A percentile compares a stretch with the other conserved stretches of the same genome.
These are phyloP conservation scores for Morinoia aosen DNA, from an alignment of 2,888 invertebrate species.

Conservation along the genomic window DNA sequence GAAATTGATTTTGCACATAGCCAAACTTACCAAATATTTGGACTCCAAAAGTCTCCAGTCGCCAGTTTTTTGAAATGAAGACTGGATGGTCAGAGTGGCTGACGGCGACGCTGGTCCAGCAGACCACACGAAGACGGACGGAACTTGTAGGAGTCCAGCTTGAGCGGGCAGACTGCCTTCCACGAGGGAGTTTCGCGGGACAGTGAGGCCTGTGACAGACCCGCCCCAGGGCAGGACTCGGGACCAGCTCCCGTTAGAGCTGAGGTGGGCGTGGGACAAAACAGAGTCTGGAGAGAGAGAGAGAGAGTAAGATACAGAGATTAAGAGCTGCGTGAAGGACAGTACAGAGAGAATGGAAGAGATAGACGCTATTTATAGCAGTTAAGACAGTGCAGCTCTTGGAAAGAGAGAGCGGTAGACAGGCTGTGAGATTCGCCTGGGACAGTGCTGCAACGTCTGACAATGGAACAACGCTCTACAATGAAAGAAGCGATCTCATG, in stretches of 20 bases:
- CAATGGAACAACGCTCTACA: too few species aligned
- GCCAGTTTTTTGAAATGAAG: slow-evolving; percentile 20
- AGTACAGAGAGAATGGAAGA: neutral
- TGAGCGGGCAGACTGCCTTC: slow-evolving; percentile 89
- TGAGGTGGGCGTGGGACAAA: slow-evolving; percentile 56
- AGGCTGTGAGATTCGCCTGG: too few species aligned
- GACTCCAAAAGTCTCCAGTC: slow-evolving; percentile 19
- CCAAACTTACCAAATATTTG: slow-evolving; percentile 29
- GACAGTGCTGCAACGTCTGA: too few species aligned
- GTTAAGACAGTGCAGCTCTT: too few species aligned
- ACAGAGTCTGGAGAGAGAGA: slow-evolving; percentile 57
- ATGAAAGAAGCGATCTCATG: too few species aligned
- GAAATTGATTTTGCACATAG: neutral
- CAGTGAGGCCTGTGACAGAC: slow-evolving; percentile 51
- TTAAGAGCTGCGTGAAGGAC: neutral
- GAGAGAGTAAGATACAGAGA: too few species aligned
- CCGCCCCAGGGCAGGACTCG: slow-evolving; percentile 66
- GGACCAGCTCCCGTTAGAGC: slow-evolving; percentile 64
- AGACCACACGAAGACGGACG: slow-evolving; percentile 77
- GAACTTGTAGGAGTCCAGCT: slow-evolving; percentile 91
- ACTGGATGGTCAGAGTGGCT: neutral
- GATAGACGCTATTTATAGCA: too few species aligned
- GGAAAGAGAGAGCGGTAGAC: too few species aligned
- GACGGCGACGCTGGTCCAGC: slow-evolving; percentile 69
- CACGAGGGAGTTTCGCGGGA: slow-evolving; percentile 73